phyloP scores from a whole-genome alignment of 35 echinoderm and acorn worm genomes.

The Patiria miniata region DNA sequence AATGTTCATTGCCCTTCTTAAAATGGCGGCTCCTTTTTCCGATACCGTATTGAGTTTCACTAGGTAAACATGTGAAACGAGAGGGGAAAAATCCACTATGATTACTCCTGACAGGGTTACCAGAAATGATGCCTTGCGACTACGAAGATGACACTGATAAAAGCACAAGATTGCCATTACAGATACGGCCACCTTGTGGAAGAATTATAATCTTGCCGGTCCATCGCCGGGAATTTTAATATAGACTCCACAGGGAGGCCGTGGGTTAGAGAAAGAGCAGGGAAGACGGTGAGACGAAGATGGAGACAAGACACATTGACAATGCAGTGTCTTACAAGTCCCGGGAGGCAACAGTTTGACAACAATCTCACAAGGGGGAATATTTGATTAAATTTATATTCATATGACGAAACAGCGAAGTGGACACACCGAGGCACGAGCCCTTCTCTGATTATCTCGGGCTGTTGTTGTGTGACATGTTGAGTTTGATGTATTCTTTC shows the following conservation, averaged over 20 bases:
- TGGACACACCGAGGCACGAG: not conserved
- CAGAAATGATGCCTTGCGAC: no score
- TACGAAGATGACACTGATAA: constrained; percentile 17
- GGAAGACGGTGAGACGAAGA: not conserved
- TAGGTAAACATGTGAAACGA: no score
- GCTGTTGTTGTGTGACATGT: not conserved
- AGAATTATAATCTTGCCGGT: not conserved
- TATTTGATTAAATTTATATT: constrained; percentile 2
- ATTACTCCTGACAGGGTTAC: no score
- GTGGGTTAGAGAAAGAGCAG: no score
- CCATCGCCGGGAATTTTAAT: not conserved
- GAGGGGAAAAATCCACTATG: no score
- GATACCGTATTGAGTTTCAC: no score
- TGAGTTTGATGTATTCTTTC: not conserved
- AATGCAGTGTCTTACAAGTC: not conserved
- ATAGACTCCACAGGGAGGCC: constrained; percentile 3
- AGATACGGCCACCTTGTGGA: not conserved
- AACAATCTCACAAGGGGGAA: not conserved
- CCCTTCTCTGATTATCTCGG: no score
- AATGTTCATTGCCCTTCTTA: no score
- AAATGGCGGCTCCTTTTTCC: no score
- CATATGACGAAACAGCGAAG: not conserved
- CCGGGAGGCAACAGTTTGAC: constrained; percentile 26
- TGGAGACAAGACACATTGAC: not conserved
- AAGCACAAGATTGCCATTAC: not conserved